These are phyloP conservation scores for Myotis vivesi DNA, from an alignment of 2,797 vertebrate genomes.

Conservation along the genomic window DNA sequence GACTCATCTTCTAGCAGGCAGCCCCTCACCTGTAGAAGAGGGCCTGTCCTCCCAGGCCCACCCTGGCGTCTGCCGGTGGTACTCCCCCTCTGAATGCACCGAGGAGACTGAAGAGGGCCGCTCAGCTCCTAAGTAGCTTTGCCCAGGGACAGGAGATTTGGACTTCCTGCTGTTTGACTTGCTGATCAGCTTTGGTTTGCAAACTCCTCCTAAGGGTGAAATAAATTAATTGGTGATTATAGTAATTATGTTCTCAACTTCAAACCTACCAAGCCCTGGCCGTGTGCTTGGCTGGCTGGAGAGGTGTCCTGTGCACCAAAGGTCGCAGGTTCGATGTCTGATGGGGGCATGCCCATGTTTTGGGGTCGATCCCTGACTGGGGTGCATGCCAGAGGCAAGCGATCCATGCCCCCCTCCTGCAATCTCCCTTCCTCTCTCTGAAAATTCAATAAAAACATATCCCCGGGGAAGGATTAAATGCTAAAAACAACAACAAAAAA, in stretches of 20 bases:
- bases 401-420: not conserved
- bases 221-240: not conserved
- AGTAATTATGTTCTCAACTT: constrained; percentile 14
- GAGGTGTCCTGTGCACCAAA: not conserved
- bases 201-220: constrained; percentile 84
- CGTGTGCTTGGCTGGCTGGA: not conserved
- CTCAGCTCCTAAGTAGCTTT: constrained; percentile 91
- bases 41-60: constrained; percentile 98
- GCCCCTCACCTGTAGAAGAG: constrained; percentile 93
- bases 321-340: not conserved
- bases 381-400: not conserved
- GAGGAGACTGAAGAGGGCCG: constrained; percentile 98
- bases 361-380: not conserved
- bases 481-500: not conserved
- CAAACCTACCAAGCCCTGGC: not conserved
- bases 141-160: constrained; percentile 95
- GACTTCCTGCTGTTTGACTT: constrained; percentile 94
- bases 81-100: constrained; percentile 98
- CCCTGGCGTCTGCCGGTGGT: constrained; percentile 93
- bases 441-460: not conserved
- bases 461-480: too few species aligned
- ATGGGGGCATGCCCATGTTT: not conserved
- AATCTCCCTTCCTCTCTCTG: not conserved
- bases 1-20: not conserved
- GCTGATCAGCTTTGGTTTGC: constrained; percentile 93